These are phyloP conservation scores for Heterodera schachtii DNA, from an alignment of 1,140 invertebrate genomes.

Conservation along the genomic window DNA sequence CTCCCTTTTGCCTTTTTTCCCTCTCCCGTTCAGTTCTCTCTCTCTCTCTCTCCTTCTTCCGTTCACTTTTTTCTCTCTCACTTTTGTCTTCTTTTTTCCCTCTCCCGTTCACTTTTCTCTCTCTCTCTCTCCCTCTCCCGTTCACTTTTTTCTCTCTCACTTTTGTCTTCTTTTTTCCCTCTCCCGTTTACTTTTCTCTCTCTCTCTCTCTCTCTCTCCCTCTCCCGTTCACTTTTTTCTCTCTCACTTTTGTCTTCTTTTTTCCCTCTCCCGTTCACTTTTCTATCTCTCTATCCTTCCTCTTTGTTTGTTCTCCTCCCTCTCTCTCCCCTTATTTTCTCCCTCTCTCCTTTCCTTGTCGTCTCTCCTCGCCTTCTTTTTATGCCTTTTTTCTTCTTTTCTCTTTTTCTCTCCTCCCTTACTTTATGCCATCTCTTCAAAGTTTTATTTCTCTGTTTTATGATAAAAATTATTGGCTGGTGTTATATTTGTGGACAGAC, in stretches of 20 bases:
- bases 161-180: neutral
- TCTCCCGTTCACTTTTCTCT: neutral
- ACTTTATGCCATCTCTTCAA: too few species aligned
- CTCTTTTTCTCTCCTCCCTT: constrained; percentile 10
- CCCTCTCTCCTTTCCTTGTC: too few species aligned
- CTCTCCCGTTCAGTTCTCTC: neutral
- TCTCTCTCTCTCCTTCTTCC: constrained; percentile 13
- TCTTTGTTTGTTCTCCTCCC: neutral
- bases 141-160: too few species aligned
- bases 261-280: neutral
- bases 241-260: neutral
- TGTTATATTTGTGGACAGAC: constrained; percentile 2
- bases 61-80: neutral
- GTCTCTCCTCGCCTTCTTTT: too few species aligned
- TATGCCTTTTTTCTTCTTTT: too few species aligned
- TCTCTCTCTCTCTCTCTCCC: constrained; percentile 12
- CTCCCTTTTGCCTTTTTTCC: neutral
- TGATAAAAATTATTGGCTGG: constrained; percentile 5
- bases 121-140: neutral
- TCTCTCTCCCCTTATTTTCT: neutral
- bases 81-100: neutral
- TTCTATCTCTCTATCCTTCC: too few species aligned
- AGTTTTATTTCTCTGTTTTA: neutral
- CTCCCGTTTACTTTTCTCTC: too few species aligned
- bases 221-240: neutral